These are phyloP conservation scores for Neodon shergylaensis DNA, from an alignment of 2,113 vertebrate genomes.

Conservation along the genomic window DNA sequence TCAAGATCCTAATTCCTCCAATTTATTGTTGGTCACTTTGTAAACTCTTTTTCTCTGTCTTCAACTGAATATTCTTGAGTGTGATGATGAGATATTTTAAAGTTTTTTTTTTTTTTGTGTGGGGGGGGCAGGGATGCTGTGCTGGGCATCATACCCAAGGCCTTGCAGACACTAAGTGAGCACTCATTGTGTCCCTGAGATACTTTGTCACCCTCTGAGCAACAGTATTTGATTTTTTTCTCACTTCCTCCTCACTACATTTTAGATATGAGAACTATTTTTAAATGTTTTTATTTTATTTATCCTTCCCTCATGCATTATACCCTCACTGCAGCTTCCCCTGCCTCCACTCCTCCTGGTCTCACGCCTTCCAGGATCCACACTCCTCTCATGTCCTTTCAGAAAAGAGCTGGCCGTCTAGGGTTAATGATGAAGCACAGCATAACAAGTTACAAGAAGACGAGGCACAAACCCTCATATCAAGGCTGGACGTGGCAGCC, in stretches of 20 bases:
- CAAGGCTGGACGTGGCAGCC: background rate
- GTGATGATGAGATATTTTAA: background rate
- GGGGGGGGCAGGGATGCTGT: too few species aligned
- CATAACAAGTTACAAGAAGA: background rate
- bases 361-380: background rate
- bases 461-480: background rate
- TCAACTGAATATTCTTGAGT: background rate
- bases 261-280: background rate
- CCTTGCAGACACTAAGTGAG: background rate
- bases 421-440: background rate
- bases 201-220: background rate
- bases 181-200: background rate
- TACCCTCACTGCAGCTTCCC: background rate
- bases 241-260: background rate
- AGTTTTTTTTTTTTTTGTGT: background rate
- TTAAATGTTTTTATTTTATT: background rate
- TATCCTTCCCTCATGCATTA: background rate
- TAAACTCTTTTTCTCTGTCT: background rate
- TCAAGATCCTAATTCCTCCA: background rate
- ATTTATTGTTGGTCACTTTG: background rate
- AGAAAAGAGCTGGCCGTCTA: background rate
- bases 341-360: background rate
- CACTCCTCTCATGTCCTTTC: background rate
- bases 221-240: background rate
- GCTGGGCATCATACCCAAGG: background rate